Base-by-base conservation (phyloP, 2,797 vertebrate species). In the Fistularia tabacaria region DNA sequence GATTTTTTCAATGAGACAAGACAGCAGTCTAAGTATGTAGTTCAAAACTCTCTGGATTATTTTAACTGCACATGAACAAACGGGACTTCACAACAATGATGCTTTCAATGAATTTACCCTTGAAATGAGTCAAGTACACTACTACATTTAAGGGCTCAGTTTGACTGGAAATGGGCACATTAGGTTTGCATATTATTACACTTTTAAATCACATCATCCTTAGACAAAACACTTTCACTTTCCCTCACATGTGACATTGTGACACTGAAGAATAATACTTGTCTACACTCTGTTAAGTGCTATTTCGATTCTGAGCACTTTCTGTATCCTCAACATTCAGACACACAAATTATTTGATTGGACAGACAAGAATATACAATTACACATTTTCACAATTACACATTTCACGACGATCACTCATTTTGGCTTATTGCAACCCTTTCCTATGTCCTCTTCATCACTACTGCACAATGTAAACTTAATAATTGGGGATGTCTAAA, bases 161-260 rank as follows among this genome's bases (percentile, higher is more conserved):
- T 77, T 64, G 13, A 61, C 62, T 46, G 14, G 46, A 76, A 62
- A 71, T 54, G 82, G 79, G 81, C 79, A 86, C 82, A 73, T 64
- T 72, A 69, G 80, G 81, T 80, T 90, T 90, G 88, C 88, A 88
- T 90, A 84, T 82, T 54, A 73, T 81, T 64, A 58, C 52, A 86
- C 73, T 74, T 71, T 73, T 58, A 67, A 77, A 77, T 47, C 69
- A 79, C 72, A 55, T 60, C 13, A 73, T 57, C 25, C 49, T 54
- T 47, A 84, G 76, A 62, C 42, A 83, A 80, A 78, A 79, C 74
- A 84, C 82, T 81, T 80, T 66, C 75, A 85, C 76, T 73, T 82
- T 74, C 69, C 58, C 55, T 79, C 69, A 81, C 77, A 74, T 6
- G 7, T 65, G 52, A 82, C 64, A 75, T 73, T 59, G 76, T 39